Evolutionary conservation across 2,888 invertebrate genomes (phyloP), one percentile per base, ranked within the genome.

Genomic region (Globia sparganii): DNA sequence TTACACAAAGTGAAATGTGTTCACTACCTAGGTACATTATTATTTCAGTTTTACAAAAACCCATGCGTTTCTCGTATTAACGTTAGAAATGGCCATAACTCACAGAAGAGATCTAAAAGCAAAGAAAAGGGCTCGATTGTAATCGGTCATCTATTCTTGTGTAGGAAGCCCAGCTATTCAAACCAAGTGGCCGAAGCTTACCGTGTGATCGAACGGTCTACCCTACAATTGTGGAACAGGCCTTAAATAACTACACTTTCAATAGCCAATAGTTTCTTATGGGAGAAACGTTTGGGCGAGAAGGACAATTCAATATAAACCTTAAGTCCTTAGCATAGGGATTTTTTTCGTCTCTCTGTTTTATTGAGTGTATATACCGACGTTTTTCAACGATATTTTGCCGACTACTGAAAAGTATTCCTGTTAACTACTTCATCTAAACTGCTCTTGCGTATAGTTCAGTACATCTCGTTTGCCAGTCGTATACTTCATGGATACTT

Each of bases 101-200:
- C 85, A 85, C 75, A 59, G 72, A 66, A 72, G 74, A 84, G 83
- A 84, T 81, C 77, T 79, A 75, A 77, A 77, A 78, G 78, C 77
- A 81, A 78, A 84, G 81, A 84, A 56, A 86, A 80, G 80, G 79
- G 78, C 49, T 56, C 78, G 84, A 86, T 87, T 84, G 84, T 87
- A 81, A 87, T 87, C 87, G 80, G 88, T 86, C 87, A 86, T 87
- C 88, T 86, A 88, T 87, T 87, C 78, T 77, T 75, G 81, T 83
- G 80, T 67, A 65, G 72, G 79, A 78, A 86, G 86, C 78, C 84
- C 72, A 75, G 74, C 83, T 86, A 86, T 87, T 87, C 88, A 86
- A 75, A 86, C 75, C 40, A 78, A 84, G 80, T 82, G 74, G 74
- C 49, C 72, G 74, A 67, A 71, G 88, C 88, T 86, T 86, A 86